phyloP scores from a whole-genome alignment of 1,140 invertebrate genomes.

The Tetramorium parvispinum region DNA sequence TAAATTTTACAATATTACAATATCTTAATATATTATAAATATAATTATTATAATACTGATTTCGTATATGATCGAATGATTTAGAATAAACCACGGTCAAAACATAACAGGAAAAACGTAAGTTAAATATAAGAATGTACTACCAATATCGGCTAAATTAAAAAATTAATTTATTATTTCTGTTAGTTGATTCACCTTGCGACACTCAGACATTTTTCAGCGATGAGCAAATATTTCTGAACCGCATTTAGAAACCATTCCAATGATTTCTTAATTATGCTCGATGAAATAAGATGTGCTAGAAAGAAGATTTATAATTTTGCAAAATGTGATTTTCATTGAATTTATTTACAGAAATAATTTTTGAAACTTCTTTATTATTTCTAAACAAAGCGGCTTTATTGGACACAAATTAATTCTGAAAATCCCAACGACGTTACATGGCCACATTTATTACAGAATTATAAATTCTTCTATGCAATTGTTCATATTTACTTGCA shows the following conservation, averaged over 20 bases:
- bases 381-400: constrained; percentile 1
- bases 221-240: not conserved
- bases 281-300: not conserved
- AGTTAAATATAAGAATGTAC: not conserved
- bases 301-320: not conserved
- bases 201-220: no score
- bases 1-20: no score
- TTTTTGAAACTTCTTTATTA: not conserved
- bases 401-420: not conserved
- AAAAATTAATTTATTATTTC: constrained; percentile 10
- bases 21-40: not conserved
- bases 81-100: not conserved
- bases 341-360: not conserved
- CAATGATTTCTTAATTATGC: not conserved
- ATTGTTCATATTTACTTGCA: constrained; percentile 7
- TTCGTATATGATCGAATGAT: not conserved
- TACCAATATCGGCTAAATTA: not conserved
- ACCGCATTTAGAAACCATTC: not conserved
- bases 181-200: not conserved
- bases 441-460: not conserved
- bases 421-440: not conserved
- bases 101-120: not conserved
- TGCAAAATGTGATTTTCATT: not conserved
- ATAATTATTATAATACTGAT: not conserved
- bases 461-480: not conserved